A percentile compares a stretch with the other conserved stretches of the same genome.
Evolutionary conservation across 2,888 invertebrate genomes (phyloP).

Genomic region (Syrista parreyssii): DNA sequence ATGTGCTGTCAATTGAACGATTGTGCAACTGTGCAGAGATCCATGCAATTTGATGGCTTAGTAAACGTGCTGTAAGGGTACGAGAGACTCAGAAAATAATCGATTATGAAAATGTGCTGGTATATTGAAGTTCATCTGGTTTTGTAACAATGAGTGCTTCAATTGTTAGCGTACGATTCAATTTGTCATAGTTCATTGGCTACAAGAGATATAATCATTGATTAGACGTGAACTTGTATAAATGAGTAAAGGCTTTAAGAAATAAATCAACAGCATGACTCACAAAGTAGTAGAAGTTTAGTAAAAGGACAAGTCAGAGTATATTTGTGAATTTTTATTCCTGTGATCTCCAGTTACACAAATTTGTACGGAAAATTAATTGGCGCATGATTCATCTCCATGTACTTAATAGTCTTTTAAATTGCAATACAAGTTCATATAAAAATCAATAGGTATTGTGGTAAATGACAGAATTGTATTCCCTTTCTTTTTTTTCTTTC

Average conservation of each 20-base stretch:
- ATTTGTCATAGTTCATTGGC: not conserved
- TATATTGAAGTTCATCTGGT: not conserved
- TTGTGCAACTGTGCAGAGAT: not conserved
- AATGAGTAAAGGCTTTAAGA: not conserved
- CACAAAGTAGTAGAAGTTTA: not conserved
- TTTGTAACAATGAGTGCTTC: not conserved
- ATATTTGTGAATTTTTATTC: not conserved
- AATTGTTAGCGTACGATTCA: not conserved
- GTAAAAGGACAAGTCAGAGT: not conserved
- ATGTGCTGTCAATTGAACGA: not conserved
- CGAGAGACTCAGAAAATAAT: not conserved
- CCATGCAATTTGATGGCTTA: not conserved
- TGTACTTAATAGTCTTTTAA: not conserved
- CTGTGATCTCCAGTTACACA: not conserved
- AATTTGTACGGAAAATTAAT: not conserved
- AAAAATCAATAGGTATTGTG: not conserved
- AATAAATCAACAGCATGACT: not conserved
- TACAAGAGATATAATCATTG: not conserved
- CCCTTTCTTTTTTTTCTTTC: not conserved
- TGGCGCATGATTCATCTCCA: not conserved
- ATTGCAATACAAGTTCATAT: not conserved
- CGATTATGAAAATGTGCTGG: not conserved
- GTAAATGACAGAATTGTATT: not conserved
- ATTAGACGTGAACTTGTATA: not conserved
- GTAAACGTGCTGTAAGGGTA: not conserved